A percentile compares a stretch with the other conserved stretches of the same genome.
Evolutionary conservation across 2,888 invertebrate genomes (phyloP).

Genomic region (Spisula solida): DNA sequence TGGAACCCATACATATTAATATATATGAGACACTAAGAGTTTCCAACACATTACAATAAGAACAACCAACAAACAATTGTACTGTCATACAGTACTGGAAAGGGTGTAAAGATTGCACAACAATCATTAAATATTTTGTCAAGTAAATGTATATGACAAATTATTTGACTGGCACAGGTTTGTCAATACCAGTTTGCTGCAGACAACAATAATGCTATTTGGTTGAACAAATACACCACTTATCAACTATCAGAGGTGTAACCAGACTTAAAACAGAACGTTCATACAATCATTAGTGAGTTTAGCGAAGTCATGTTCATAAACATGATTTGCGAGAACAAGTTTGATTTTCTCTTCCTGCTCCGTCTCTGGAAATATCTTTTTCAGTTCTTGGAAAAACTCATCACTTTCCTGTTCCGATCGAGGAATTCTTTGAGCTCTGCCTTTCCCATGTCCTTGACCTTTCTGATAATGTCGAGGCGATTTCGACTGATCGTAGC

Average conservation of each 20-base stretch:
- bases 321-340: slow-evolving; percentile 78
- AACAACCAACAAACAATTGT: no score
- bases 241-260: not conserved
- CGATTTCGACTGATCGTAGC: not conserved
- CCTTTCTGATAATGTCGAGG: slow-evolving; percentile 23
- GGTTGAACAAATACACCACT: not conserved
- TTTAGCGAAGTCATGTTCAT: slow-evolving; percentile 78
- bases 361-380: slow-evolving; percentile 76
- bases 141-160: not conserved
- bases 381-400: slow-evolving; percentile 72
- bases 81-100: no score
- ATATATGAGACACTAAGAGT: no score
- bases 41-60: no score
- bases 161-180: not conserved
- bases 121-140: not conserved
- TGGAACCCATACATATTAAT: no score
- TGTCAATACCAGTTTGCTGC: not conserved
- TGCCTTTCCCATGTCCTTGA: slow-evolving; percentile 28
- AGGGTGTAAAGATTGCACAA: not conserved
- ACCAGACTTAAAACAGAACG: slow-evolving; percentile 52
- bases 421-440: slow-evolving; percentile 48
- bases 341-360: slow-evolving; percentile 73
- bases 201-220: not conserved
- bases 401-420: slow-evolving; percentile 70
- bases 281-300: slow-evolving; percentile 81